phyloP scores from a whole-genome alignment of 92 coral and sea anemone genomes.

The Chrysogorgia sp. region DNA sequence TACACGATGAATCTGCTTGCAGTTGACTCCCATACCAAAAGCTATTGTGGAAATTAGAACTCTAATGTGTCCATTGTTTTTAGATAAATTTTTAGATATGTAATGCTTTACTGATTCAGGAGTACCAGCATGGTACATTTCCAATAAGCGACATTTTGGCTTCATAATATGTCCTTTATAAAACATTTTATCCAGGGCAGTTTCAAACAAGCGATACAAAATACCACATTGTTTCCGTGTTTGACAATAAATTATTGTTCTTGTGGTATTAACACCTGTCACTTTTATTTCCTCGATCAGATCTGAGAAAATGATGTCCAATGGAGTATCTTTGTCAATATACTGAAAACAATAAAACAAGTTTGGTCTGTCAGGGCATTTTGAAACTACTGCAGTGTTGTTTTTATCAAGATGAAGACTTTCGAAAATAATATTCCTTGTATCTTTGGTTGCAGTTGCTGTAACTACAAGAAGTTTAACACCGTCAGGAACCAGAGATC shows the following conservation, averaged over 20 bases:
- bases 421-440: too few relatives aligned
- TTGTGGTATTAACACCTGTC: not conserved
- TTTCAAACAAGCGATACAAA: conserved; percentile 35
- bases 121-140: conserved; percentile 3
- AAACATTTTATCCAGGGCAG: conserved; percentile 39
- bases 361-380: too few relatives aligned
- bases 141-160: not conserved
- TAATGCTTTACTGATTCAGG: conserved; percentile 1
- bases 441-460: too few relatives aligned
- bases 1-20: not conserved
- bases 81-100: not conserved
- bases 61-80: conserved; percentile 4
- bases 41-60: conserved; percentile 1
- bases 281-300: not conserved
- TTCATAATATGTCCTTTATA: not conserved
- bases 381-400: too few relatives aligned
- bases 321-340: not conserved
- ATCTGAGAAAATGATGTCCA: not conserved
- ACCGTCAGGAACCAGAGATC: too few relatives aligned
- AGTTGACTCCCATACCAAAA: too few relatives aligned
- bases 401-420: too few relatives aligned
- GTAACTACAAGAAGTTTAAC: too few relatives aligned
- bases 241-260: conserved; percentile 58
- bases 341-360: too few relatives aligned
- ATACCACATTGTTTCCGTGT: conserved; percentile 57